These are phyloP conservation scores for Tigriopus californicus DNA, from an alignment of 2,888 invertebrate species.

Conservation along the genomic window DNA sequence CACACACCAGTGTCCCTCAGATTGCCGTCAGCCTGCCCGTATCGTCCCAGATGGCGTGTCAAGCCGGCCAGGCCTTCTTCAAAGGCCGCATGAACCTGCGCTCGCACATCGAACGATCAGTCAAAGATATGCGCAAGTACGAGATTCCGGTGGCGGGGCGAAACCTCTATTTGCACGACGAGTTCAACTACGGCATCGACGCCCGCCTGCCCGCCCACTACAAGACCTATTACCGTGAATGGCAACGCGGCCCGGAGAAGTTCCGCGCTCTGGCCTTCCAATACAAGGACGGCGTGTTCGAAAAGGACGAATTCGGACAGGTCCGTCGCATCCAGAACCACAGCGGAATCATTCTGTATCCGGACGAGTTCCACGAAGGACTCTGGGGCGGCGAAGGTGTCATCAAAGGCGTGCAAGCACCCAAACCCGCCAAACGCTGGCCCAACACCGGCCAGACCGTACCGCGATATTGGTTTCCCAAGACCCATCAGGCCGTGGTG, in stretches of 20 bases:
- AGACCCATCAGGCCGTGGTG: constrained; percentile 53
- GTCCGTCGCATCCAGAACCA: constrained; percentile 42
- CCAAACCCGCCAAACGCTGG: background rate
- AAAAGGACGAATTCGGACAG: constrained; percentile 14
- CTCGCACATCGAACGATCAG: too few species aligned
- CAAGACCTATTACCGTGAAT: constrained; percentile 6
- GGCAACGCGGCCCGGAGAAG: constrained; percentile 1
- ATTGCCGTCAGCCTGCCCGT: too few species aligned
- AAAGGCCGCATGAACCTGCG: too few species aligned
- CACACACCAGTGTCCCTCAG: too few species aligned
- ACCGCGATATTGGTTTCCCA: constrained; percentile 57
- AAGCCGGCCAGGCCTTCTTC: too few species aligned
- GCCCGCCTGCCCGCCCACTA: constrained; percentile 11
- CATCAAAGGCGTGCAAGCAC: constrained; percentile 60
- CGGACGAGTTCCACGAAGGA: constrained; percentile 58
- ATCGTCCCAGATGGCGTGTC: too few species aligned
- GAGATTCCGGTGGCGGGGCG: too few species aligned
- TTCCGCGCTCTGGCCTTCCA: background rate
- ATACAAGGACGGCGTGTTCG: background rate
- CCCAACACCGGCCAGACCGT: background rate
- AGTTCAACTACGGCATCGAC: too few species aligned
- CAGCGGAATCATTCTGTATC: constrained; percentile 52
- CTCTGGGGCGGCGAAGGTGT: constrained; percentile 95
- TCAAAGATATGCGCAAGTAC: too few species aligned
- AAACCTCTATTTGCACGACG: too few species aligned